phyloP scores from a whole-genome alignment of 2,888 invertebrate species.

The Carterocephalus palaemon region DNA sequence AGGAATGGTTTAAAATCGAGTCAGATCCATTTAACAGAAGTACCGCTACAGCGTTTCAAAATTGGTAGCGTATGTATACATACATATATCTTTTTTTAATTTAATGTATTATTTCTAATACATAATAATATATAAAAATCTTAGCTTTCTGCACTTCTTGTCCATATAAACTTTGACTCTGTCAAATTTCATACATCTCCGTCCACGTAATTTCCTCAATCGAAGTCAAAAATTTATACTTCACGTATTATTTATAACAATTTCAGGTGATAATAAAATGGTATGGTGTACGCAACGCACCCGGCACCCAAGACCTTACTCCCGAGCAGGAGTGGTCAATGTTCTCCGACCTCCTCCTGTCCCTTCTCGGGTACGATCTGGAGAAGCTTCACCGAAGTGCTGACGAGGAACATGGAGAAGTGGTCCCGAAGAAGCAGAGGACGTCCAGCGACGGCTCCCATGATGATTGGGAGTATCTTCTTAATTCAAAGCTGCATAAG shows the following conservation, averaged over 20 bases:
- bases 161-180: too few species aligned
- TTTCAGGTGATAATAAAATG: conserved; percentile 84
- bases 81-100: too few species aligned
- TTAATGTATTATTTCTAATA: too few species aligned
- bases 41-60: too few species aligned
- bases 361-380: conserved; percentile 86
- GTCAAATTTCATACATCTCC: too few species aligned
- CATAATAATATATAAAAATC: too few species aligned
- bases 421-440: conserved; percentile 86
- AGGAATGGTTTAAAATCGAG: too few species aligned
- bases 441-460: conserved; percentile 87
- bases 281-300: conserved; percentile 93
- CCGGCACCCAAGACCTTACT: conserved; percentile 88
- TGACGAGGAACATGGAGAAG: conserved; percentile 67
- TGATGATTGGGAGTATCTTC: conserved; percentile 89
- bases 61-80: too few species aligned
- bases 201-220: too few species aligned
- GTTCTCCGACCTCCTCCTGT: conserved; percentile 80
- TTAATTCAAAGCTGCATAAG: conserved; percentile 79
- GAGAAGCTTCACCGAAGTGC: conserved; percentile 74
- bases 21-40: too few species aligned
- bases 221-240: neutral
- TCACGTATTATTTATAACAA: neutral
- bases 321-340: conserved; percentile 88
- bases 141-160: too few species aligned